These are phyloP conservation scores for Zaprionus kolodkinae DNA, from an alignment of 1,140 invertebrate species.

Conservation along the genomic window DNA sequence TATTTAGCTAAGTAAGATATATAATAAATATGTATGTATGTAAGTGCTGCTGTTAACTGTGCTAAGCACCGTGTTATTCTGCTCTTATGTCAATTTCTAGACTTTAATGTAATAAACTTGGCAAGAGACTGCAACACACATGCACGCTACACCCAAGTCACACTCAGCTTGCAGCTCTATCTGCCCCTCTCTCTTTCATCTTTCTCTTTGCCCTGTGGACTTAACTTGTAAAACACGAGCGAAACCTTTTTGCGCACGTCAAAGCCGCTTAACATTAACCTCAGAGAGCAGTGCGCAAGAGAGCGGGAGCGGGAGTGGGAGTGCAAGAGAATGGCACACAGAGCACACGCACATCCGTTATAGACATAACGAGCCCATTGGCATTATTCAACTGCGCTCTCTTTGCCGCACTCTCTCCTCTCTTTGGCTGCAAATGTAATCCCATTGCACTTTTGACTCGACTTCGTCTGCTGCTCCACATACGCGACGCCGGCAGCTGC, in stretches of 20 bases:
- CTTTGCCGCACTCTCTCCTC: background rate
- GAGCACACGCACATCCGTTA: conserved; percentile 46
- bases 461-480: conserved; percentile 49
- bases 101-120: conserved; percentile 14
- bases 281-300: background rate
- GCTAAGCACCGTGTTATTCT: background rate
- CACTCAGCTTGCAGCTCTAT: background rate
- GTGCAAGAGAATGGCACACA: background rate
- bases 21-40: background rate
- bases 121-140: conserved; percentile 2
- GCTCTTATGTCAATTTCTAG: conserved; percentile 10
- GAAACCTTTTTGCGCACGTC: conserved; percentile 45
- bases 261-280: conserved; percentile 40
- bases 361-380: conserved; percentile 54
- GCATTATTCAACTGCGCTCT: conserved; percentile 21
- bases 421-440: conserved; percentile 45
- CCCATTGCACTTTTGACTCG: conserved; percentile 65
- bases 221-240: conserved; percentile 7
- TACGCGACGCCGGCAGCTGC: conserved; percentile 23
- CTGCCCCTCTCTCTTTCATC: background rate
- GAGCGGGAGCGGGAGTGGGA: background rate
- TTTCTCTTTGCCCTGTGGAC: background rate
- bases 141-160: background rate
- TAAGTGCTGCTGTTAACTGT: background rate
- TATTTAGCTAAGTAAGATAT: background rate